phyloP scores from a whole-genome alignment of 2,888 invertebrate species.

The Oligia fasciuncula region DNA sequence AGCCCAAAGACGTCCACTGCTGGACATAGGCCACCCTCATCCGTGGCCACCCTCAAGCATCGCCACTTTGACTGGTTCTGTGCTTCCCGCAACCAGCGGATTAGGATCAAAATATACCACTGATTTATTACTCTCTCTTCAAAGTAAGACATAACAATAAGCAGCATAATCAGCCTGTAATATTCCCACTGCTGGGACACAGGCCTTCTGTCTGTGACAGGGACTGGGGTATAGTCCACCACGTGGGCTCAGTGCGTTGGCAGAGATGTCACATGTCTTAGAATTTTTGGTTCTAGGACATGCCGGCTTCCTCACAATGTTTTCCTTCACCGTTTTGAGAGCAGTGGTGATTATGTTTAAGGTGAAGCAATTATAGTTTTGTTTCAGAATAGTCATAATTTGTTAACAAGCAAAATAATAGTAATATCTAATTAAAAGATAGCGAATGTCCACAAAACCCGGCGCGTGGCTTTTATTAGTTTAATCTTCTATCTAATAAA shows the following conservation, averaged over 20 bases:
- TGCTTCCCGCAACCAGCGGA: too few relatives aligned
- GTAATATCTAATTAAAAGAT: conserved; percentile 44
- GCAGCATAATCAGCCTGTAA: too few relatives aligned
- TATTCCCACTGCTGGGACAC: neutral
- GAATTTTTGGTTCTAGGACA: neutral
- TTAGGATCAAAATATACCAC: neutral
- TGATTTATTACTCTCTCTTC: neutral
- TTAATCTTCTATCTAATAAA: conserved; percentile 13
- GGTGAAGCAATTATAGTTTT: neutral
- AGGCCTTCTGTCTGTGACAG: neutral
- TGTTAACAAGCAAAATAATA: neutral
- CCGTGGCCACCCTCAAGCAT: too few relatives aligned
- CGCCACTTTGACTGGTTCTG: neutral
- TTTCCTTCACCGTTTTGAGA: neutral
- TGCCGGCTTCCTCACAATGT: neutral
- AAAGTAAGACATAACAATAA: neutral
- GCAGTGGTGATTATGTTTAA: neutral
- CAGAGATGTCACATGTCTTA: neutral
- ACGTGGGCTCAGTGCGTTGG: neutral
- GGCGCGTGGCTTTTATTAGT: conserved; percentile 33
- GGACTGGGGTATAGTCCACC: neutral
- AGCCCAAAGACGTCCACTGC: neutral
- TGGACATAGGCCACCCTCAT: too few relatives aligned
- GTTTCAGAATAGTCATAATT: neutral
- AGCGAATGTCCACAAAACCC: conserved; percentile 4